A percentile compares a stretch with the other conserved stretches of the same genome.
phyloP scores from a whole-genome alignment of 2,797 vertebrate genomes.

The Sebastes flavidus region DNA sequence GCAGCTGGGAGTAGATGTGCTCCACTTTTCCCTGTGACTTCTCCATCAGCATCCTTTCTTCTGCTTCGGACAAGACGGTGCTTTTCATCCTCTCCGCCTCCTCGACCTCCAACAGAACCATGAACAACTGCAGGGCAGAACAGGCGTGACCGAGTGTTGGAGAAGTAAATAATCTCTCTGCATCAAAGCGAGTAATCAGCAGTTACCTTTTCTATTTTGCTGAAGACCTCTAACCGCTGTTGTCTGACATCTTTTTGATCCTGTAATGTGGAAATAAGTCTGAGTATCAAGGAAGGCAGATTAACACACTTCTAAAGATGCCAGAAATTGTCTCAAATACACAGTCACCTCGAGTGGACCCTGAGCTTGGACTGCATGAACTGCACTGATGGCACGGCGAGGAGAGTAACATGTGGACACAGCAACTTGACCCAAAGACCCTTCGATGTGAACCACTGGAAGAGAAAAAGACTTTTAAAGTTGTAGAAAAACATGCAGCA shows the following conservation, averaged over 20 bases:
- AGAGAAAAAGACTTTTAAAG: neutral
- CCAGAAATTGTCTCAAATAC: neutral
- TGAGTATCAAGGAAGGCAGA: neutral
- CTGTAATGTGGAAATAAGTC: constrained; percentile 41
- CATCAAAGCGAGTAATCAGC: neutral
- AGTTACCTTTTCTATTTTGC: constrained; percentile 90
- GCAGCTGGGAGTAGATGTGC: constrained; percentile 84
- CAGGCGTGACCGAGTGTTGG: neutral
- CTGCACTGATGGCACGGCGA: constrained; percentile 92
- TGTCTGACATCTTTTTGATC: constrained; percentile 85
- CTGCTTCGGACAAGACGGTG: constrained; percentile 62
- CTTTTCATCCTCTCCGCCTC: constrained; percentile 81
- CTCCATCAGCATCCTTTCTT: constrained; percentile 71
- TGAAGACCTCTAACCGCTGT: constrained; percentile 86
- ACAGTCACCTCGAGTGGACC: constrained; percentile 67
- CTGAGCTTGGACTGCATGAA: constrained; percentile 79
- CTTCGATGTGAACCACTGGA: constrained; percentile 93
- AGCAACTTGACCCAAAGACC: constrained; percentile 94
- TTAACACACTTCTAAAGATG: neutral
- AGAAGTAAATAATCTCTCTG: neutral
- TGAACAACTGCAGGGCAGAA: constrained; percentile 83
- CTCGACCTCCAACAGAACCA: constrained; percentile 89
- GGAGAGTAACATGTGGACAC: constrained; percentile 96
- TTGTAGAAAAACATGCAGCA: neutral
- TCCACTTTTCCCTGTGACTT: constrained; percentile 82